Conservation (phyloP, 2,113 vertebrate genomes). For the Pleuronectes platessa region DNA sequence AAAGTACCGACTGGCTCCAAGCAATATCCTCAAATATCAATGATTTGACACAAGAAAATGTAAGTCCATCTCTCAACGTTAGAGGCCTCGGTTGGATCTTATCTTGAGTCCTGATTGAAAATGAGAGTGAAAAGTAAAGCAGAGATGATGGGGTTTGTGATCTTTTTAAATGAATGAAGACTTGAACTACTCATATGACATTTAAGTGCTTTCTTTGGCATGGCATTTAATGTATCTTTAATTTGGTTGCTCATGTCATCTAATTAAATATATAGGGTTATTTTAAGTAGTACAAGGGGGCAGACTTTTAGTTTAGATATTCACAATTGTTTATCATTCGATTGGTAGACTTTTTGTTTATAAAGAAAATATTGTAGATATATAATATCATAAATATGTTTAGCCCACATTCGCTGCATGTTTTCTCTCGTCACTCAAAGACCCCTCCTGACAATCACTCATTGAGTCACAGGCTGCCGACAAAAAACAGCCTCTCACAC, state of each 20-base stretch:
- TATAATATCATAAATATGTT: conserved; percentile 11
- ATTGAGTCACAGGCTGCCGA: conserved; percentile 35
- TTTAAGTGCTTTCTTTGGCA: neutral
- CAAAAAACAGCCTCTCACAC: conserved; percentile 40
- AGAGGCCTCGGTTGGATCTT: neutral
- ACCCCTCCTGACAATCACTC: conserved; percentile 39
- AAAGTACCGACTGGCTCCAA: conserved; percentile 93
- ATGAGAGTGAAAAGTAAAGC: neutral
- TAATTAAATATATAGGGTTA: no score
- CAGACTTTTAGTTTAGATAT: no score
- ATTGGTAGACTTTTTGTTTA: neutral
- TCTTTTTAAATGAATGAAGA: neutral
- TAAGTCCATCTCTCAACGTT: conserved; percentile 76
- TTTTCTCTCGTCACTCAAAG: neutral
- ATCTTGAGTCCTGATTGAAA: neutral
- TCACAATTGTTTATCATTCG: neutral
- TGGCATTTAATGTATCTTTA: neutral
- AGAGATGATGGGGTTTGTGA: neutral
- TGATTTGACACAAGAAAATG: conserved; percentile 90
- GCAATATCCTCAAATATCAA: conserved; percentile 91
- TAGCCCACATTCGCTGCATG: conserved; percentile 5
- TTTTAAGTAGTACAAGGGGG: no score
- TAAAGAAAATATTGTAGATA: neutral
- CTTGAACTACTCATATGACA: neutral
- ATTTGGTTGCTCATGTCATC: neutral